Percentiles rank a stretch among this genome's conserved stretches.
phyloP scores from a whole-genome alignment of 1,140 invertebrate species.

The Augochlora pura region DNA sequence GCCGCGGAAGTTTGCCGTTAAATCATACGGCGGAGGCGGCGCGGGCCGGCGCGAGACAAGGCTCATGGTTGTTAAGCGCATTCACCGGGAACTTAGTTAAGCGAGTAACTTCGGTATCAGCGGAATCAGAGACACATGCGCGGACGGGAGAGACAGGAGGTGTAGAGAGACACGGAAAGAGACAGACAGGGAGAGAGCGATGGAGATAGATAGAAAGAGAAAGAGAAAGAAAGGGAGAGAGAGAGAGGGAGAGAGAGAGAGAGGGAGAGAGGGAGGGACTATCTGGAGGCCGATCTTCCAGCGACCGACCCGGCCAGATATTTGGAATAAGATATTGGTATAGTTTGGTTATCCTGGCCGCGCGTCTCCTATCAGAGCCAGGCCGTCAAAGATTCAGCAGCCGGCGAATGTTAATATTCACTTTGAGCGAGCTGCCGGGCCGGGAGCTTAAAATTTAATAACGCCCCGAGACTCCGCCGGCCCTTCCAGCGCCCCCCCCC shows the following conservation, averaged over 20 bases:
- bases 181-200: not conserved
- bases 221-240: too few relatives aligned
- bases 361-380: not conserved
- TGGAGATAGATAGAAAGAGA: too few relatives aligned
- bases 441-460: slow-evolving; percentile 31
- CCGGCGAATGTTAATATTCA: slow-evolving; percentile 16
- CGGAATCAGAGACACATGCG: slow-evolving; percentile 12
- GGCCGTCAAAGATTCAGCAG: slow-evolving; percentile 15
- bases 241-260: not conserved
- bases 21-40: slow-evolving; percentile 41
- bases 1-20: slow-evolving; percentile 45
- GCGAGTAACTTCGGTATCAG: slow-evolving; percentile 31
- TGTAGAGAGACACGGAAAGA: too few relatives aligned
- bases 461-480: not conserved
- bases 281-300: not conserved
- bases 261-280: too few relatives aligned
- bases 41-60: slow-evolving; percentile 24
- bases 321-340: slow-evolving; percentile 15
- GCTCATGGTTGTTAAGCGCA: slow-evolving; percentile 38
- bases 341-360: slow-evolving; percentile 7
- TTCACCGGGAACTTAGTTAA: slow-evolving; percentile 36
- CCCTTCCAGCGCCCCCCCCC: not conserved
- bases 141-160: too few relatives aligned
- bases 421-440: not conserved
- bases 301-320: not conserved